Evolutionary conservation across 2,113 vertebrate genomes (phyloP), one percentile per base, ranked within the genome.

Genomic region (Arizona elegans): DNA sequence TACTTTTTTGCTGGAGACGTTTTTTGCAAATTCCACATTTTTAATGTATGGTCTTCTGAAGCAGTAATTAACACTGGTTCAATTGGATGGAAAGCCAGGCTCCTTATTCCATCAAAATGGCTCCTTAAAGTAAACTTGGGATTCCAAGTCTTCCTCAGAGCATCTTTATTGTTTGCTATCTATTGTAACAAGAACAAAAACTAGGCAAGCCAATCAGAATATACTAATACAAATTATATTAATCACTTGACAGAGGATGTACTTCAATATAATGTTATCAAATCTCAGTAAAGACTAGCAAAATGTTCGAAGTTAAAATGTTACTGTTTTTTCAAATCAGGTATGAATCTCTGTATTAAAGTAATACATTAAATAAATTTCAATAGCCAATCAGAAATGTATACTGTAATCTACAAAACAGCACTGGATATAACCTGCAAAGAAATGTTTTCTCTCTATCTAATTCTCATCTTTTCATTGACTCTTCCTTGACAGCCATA

Each of bases 11-110:
- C 98, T 53, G 99, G 99, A 24, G 99, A 98, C 0, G 99, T 99
- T 98, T 99, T 99, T 96, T 99, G 99, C 87, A 99, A 98, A 97
- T 99, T 99, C 99, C 99, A 99, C 99, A 99, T 99, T 97, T 99
- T 99, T 93, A 99, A 97, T 0, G 99, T 99, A 97, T 99, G 99
- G 95, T 99, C 99, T 95, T 99, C 99, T 47, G 99, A 99, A 38
- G 99, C 99, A 4, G 99, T 99, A 97, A 99, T 97, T 97, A 99
- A 98, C 90, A 99, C 99, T 26, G 99, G 99, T 97, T 99, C 99
- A 94, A 98, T 95, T 0, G 99, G 99, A 96, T 99, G 99, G 96
- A 99, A 99, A 92, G 98, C 97, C 59, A 99, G 98, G 86, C 98
- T 98, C 88, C 99, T 98, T 95, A 99, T 99, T 94, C 99, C 99